Evolutionary conservation across 2,113 vertebrate genomes (phyloP).

Genomic region (Platysteira castanea): DNA sequence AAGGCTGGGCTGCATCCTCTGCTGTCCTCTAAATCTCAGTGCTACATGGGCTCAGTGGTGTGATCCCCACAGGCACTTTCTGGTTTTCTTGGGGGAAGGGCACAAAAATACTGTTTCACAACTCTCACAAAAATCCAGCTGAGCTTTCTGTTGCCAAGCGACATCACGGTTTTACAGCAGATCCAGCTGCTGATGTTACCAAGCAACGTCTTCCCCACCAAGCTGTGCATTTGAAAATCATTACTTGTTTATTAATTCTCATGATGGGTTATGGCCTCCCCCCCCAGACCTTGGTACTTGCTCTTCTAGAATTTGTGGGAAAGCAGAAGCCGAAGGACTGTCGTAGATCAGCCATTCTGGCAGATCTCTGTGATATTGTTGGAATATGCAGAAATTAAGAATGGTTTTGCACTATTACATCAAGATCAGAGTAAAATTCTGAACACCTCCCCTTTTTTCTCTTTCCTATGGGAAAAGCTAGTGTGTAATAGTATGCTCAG

Average conservation of each 20-base stretch:
- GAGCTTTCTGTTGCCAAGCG: constrained; percentile 14
- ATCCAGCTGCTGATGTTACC: constrained; percentile 32
- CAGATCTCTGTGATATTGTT: neutral
- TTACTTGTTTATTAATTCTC: neutral
- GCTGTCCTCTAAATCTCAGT: neutral
- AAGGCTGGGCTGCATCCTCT: neutral
- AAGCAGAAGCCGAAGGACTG: neutral
- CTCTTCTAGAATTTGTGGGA: neutral
- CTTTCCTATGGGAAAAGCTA: neutral
- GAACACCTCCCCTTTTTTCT: neutral
- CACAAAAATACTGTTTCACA: neutral
- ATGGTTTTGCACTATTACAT: neutral
- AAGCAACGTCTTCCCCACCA: neutral
- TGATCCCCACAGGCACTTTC: rapidly evolving
- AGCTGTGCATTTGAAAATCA: neutral
- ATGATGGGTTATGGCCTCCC: neutral
- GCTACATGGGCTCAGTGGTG: neutral
- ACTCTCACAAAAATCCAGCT: neutral
- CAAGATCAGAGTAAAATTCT: neutral
- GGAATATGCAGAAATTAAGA: neutral
- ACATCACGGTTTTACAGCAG: neutral
- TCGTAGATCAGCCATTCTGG: rapidly evolving
- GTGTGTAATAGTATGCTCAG: neutral
- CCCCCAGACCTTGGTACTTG: neutral
- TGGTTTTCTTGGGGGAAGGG: neutral